Percentiles rank a stretch among this genome's conserved stretches.
These are phyloP conservation scores for Heterodera filipjevi DNA, from an alignment of 2,888 invertebrate species.

Conservation along the genomic window DNA sequence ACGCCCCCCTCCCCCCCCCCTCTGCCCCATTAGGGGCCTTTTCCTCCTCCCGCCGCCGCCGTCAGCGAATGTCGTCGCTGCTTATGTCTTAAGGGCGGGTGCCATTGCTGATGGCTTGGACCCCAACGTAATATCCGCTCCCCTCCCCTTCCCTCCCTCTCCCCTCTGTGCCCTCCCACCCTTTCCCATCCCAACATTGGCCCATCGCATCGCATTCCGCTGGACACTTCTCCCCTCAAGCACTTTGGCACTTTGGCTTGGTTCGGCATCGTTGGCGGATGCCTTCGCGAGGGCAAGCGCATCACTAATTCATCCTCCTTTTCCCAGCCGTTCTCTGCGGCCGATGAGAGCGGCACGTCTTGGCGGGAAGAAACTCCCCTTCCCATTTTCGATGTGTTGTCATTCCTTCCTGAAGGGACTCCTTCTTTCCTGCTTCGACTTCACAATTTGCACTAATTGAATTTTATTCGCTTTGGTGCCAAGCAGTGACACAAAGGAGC, in stretches of 20 bases:
- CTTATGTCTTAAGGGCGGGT: not conserved
- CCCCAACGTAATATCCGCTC: not conserved
- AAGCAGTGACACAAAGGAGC: not conserved
- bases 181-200: not conserved
- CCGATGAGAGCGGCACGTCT: not conserved
- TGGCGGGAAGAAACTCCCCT: constrained; percentile 7
- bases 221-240: not conserved
- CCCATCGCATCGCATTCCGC: not conserved
- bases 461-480: not conserved
- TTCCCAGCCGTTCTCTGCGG: not conserved
- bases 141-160: not conserved
- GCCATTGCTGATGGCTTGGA: not conserved
- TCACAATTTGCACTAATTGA: constrained; percentile 3
- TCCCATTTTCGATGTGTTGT: not conserved
- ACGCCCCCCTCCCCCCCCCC: not conserved
- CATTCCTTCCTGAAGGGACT: not conserved
- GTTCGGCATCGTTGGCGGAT: constrained; percentile 2
- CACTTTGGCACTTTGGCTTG: not conserved
- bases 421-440: constrained; percentile 2
- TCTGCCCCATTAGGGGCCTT: not conserved
- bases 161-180: not conserved
- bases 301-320: not conserved
- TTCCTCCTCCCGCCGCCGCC: not conserved
- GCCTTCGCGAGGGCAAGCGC: not conserved
- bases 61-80: not conserved